These are phyloP conservation scores for Sphaerophoria taeniata DNA, from an alignment of 2,888 invertebrate species.

Conservation along the genomic window DNA sequence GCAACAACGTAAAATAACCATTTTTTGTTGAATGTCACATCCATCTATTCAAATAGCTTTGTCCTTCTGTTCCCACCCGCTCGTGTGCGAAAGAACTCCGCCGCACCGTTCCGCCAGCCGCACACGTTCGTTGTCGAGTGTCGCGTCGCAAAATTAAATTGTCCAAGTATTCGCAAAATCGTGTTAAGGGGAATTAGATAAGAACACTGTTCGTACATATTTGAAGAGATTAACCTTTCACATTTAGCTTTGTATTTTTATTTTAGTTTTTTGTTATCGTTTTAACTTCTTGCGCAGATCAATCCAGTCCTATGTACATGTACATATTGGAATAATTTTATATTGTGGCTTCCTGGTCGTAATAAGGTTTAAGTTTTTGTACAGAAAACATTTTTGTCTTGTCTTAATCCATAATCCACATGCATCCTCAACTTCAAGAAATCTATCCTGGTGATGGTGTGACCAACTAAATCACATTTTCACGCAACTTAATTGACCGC, in stretches of 20 bases:
- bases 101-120: neutral
- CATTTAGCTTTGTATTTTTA: neutral
- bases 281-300: constrained; percentile 28
- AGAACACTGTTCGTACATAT: constrained; percentile 39
- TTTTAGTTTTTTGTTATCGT: constrained; percentile 12
- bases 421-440: too few species aligned
- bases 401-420: too few species aligned
- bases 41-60: constrained; percentile 47
- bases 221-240: constrained; percentile 38
- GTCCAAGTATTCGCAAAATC: constrained; percentile 62
- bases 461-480: too few species aligned
- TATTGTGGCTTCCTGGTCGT: too few species aligned
- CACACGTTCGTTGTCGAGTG: too few species aligned
- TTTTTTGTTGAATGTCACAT: constrained; percentile 43
- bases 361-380: too few species aligned
- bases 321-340: constrained; percentile 18
- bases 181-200: constrained; percentile 61
- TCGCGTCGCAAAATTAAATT: constrained; percentile 64
- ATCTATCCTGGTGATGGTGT: too few species aligned
- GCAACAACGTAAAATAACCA: constrained; percentile 53
- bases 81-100: neutral
- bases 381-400: too few species aligned
- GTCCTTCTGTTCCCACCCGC: constrained; percentile 13
- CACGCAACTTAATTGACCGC: too few species aligned
- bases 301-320: constrained; percentile 19